Conservation (phyloP, 1,140 invertebrate species). For the Acromyrmex echinatior region DNA sequence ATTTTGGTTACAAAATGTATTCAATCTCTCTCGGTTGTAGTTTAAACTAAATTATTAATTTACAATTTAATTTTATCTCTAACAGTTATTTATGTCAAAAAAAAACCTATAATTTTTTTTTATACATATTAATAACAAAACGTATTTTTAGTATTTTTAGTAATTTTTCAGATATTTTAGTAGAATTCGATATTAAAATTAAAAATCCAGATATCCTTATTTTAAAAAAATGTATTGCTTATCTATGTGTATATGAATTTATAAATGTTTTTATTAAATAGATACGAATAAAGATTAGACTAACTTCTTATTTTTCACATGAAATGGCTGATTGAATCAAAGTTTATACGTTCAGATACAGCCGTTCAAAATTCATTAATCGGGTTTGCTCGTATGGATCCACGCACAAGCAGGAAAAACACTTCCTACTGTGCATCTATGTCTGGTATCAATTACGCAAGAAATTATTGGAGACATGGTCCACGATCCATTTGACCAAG, state of each 20-base stretch:
- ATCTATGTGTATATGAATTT: not conserved
- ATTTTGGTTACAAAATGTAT: not conserved
- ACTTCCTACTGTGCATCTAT: constrained; percentile 29
- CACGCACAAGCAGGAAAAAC: constrained; percentile 24
- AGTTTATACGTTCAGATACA: not conserved
- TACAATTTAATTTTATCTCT: not conserved
- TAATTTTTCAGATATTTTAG: not conserved
- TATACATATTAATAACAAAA: not conserved
- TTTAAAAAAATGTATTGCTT: not conserved
- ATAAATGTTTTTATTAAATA: not conserved
- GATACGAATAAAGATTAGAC: not conserved
- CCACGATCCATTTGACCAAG: constrained; percentile 22
- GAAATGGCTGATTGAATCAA: not conserved
- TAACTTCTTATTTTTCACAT: not conserved
- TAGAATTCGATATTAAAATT: not conserved
- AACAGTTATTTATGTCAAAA: not conserved
- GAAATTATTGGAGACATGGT: constrained; percentile 41
- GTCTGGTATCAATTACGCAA: constrained; percentile 67
- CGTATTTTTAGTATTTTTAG: not conserved
- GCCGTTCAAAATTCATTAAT: not conserved
- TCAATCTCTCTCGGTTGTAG: not conserved
- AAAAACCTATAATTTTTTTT: not conserved
- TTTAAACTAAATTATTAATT: not conserved
- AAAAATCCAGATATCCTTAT: not conserved
- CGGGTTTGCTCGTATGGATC: not conserved